A percentile compares a stretch with the other conserved stretches of the same genome.
Conservation (phyloP, 1,140 invertebrate genomes). For the Drosophila quadrilineata region DNA sequence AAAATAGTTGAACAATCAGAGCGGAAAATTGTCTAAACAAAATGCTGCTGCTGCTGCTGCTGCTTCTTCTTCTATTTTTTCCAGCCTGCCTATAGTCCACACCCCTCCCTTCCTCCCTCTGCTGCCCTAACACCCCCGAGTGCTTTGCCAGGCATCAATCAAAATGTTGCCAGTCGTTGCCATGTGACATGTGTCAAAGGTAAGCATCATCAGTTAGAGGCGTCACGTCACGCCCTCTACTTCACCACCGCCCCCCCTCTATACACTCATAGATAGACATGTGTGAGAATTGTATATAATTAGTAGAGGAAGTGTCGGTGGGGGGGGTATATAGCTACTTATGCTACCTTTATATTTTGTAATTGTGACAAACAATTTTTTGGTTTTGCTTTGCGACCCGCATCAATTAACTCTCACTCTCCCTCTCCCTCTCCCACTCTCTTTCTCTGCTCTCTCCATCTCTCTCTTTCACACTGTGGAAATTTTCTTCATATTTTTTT, state of each 20-base stretch:
- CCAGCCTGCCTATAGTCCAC: too few species aligned
- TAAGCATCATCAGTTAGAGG: slow-evolving; percentile 47
- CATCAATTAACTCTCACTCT: slow-evolving; percentile 66
- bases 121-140: slow-evolving; percentile 6
- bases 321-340: neutral
- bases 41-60: too few species aligned
- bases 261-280: too few species aligned
- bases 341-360: neutral
- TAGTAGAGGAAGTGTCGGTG: slow-evolving; percentile 10
- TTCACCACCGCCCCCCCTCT: too few species aligned
- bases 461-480: slow-evolving; percentile 30
- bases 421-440: neutral
- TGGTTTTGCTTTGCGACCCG: slow-evolving; percentile 24
- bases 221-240: slow-evolving; percentile 10
- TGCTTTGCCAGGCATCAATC: slow-evolving; percentile 56
- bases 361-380: slow-evolving; percentile 22
- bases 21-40: slow-evolving; percentile 30
- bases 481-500: slow-evolving; percentile 44
- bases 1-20: too few species aligned
- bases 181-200: slow-evolving; percentile 71
- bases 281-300: slow-evolving; percentile 63
- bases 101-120: neutral
- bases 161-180: slow-evolving; percentile 17
- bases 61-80: too few species aligned
- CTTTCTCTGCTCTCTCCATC: slow-evolving; percentile 43